Evolutionary conservation across 2,888 invertebrate genomes (phyloP).

Genomic region (Listrodromus nycthemerus): DNA sequence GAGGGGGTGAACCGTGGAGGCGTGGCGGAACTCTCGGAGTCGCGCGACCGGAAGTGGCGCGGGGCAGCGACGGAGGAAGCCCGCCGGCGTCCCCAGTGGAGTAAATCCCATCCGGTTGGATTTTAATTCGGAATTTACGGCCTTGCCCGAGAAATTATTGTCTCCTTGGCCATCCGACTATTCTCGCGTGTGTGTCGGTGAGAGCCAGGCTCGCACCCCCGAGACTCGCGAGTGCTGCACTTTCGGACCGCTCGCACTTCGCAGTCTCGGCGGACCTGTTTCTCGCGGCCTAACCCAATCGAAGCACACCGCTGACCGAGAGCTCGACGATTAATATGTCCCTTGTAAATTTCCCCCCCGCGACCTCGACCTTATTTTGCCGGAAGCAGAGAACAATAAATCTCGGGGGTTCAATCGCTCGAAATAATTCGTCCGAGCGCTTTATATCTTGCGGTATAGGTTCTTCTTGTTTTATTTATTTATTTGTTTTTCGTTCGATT

Average conservation of each 20-base stretch:
- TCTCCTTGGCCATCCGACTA: slow-evolving; percentile 67
- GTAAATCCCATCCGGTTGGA: slow-evolving; percentile 81
- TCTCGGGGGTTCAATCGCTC: slow-evolving; percentile 15
- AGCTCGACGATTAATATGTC: slow-evolving; percentile 76
- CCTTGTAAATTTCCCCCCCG: slow-evolving; percentile 43
- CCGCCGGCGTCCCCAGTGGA: slow-evolving; percentile 71
- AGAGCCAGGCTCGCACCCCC: not conserved
- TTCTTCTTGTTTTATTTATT: not conserved
- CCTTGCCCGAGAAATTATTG: slow-evolving; percentile 76
- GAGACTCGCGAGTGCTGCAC: slow-evolving; percentile 11
- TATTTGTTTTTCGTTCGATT: not conserved
- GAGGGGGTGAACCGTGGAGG: slow-evolving; percentile 41
- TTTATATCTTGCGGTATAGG: not conserved
- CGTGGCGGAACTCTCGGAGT: slow-evolving; percentile 57
- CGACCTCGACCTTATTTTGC: slow-evolving; percentile 21
- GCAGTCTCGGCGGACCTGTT: slow-evolving; percentile 28
- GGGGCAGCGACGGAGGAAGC: slow-evolving; percentile 62
- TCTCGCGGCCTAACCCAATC: slow-evolving; percentile 30
- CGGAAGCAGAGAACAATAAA: slow-evolving; percentile 22
- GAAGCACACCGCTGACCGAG: slow-evolving; percentile 24
- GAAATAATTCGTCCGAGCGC: slow-evolving; percentile 7
- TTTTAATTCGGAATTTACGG: slow-evolving; percentile 82
- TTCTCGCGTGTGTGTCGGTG: slow-evolving; percentile 6
- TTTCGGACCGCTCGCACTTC: slow-evolving; percentile 9
- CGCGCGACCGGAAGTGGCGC: slow-evolving; percentile 36